Evolutionary conservation across 2,888 invertebrate species (phyloP), one percentile per base, ranked within the genome.

Genomic region (Megamerina dolium): DNA sequence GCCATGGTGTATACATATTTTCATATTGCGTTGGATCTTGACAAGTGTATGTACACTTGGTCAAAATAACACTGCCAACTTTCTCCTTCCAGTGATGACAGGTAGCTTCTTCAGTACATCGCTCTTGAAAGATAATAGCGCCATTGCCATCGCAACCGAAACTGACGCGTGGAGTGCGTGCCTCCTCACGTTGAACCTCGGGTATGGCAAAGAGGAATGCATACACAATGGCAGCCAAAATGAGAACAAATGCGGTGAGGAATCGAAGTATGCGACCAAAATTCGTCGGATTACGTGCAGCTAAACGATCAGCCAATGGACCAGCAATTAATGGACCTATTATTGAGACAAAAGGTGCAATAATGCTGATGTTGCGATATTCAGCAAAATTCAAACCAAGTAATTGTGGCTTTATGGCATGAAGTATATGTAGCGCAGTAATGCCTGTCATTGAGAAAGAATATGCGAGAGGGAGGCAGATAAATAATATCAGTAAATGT

Each of bases 401-500:
- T 23, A 59, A 46, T 16, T 54, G 19, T 1, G 70, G 70, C 49
- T 58, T 88, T 45, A 85, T 75, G 14, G 87, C 82, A 49, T 92
- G 80, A 70, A 87, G 85, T 6, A 91, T 85, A 59, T 86, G 81
- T 50, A 92, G 77, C 57, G 86, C 84, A 52, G 89, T 87, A 59
- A 91, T 74, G 55, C 85, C 91, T 91, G 70, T 37, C 63, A 64
- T 3, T 29, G 9, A 5, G n/a, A 2, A 17, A 21, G 16, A 26
- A 10, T 38, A 8, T 5, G 2, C 5, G 12, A 5, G n/a, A n/a
- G n/a, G 20, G 35, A 20, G 18, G 14, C 14, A 26, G 20, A 17
- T 13, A 13, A 13, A 6, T 18, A 8, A 37, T 27, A 30, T 30
- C n/a, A 8, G 14, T 8, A 30, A 30, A 30, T 30, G n/a, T 12